Evolutionary conservation across 2,888 invertebrate genomes (phyloP), one percentile per base, ranked within the genome.

Genomic region (Sympetrum striolatum): DNA sequence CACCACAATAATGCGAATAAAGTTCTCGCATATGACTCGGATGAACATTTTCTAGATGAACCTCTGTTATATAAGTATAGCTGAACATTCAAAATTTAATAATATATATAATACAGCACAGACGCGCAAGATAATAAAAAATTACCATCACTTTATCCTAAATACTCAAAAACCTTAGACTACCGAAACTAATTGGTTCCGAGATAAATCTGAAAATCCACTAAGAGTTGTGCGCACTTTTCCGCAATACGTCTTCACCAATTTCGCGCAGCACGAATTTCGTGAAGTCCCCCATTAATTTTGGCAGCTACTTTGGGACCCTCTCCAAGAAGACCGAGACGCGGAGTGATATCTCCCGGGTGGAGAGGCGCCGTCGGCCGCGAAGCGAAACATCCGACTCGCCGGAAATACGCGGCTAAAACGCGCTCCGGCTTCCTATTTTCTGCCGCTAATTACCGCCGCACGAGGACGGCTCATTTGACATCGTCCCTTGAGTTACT

Each of bases 381-480:
- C n/a, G n/a, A 22, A n/a, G 18, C 86, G 60, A 35, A 25, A 60
- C 53, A 82, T 31, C 64, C 86, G 37, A n/a, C 39, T 64, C 64
- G 73, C 73, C 86, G 82, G 53, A 82, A 82, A 82, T 73, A 82
- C 15, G 48, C 82, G 14, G 35, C 80, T 4, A 18, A n/a, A n/a
- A 37, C 80, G n/a, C 39, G 18, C 53, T 8, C 60, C 35, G 22
- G 31, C 5, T 86, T n/a, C 60, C 58, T 35, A 64, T 37, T 31
- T 31, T 73, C 31, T 73, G 37, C 86, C 22, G 22, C 86, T 86
- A 86, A 86, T 86, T 86, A 37, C 86, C 60, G 86, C 60, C 60
- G 64, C 60, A 37, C 73, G n/a, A 14, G 22, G 73, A 35, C 10
- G 60, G 39, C 35, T 60, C 86, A 86, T 86, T 64, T 60, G 86